Percentiles rank a stretch among this genome's conserved stretches.
Evolutionary conservation across 2,888 invertebrate species (phyloP).

Genomic region (Pycnomerus fuliginosus): DNA sequence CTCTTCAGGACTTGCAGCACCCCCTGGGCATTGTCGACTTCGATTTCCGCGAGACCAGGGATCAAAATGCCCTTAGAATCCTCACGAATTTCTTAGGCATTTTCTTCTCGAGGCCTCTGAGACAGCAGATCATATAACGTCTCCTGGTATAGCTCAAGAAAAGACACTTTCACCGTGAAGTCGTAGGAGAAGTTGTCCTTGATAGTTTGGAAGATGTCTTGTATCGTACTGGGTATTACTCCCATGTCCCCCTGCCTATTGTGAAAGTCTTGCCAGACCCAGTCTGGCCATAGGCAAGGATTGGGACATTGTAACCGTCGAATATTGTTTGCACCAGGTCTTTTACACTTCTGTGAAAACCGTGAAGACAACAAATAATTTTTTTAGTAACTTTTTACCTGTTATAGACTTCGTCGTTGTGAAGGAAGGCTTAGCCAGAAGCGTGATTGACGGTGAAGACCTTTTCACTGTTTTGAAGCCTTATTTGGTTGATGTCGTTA

Average conservation of each 20-base stretch:
- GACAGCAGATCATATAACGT: conserved; percentile 81
- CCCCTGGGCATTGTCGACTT: conserved; percentile 63
- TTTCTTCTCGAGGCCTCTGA: conserved; percentile 65
- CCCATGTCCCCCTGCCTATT: conserved; percentile 82
- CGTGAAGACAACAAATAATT: too few species aligned
- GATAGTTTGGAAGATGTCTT: conserved; percentile 69
- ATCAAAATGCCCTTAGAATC: conserved; percentile 63
- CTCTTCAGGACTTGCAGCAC: conserved; percentile 67
- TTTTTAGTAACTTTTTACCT: too few species aligned
- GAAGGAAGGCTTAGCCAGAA: conserved; percentile 67
- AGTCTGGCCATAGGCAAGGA: conserved; percentile 93
- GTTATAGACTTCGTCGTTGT: conserved; percentile 72
- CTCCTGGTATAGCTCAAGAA: conserved; percentile 89
- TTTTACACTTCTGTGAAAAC: conserved; percentile 73
- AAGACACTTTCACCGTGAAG: conserved; percentile 75
- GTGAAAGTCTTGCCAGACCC: conserved; percentile 91
- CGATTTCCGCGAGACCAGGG: conserved; percentile 65
- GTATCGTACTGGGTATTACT: conserved; percentile 83
- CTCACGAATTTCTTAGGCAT: conserved; percentile 79
- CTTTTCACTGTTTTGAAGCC: too few species aligned
- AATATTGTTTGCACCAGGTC: conserved; percentile 74
- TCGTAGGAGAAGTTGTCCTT: conserved; percentile 55
- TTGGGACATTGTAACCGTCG: conserved; percentile 89
- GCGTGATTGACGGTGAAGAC: conserved; percentile 87
- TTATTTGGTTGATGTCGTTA: conserved; percentile 66